Conservation (phyloP, 2,113 vertebrate species). For the Sinocyclocheilus maitianheensis region DNA sequence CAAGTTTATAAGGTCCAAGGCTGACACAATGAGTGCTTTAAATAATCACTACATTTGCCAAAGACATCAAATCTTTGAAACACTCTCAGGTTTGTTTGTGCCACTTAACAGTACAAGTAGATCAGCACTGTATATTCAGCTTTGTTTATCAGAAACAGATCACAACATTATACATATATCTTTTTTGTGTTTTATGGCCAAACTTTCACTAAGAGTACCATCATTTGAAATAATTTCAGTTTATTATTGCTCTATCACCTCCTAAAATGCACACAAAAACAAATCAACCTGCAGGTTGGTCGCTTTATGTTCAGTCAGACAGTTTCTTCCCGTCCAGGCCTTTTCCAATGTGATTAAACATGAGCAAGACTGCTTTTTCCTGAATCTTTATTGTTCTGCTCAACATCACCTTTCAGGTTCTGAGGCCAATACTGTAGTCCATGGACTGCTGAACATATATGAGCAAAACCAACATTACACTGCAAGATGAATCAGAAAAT, state of each 20-base stretch:
- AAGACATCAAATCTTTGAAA: not conserved
- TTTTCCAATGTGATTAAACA: slow-evolving; percentile 6
- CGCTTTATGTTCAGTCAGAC: not conserved
- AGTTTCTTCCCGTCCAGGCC: not conserved
- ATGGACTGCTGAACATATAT: slow-evolving; percentile 64
- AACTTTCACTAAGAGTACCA: not conserved
- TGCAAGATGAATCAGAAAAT: slow-evolving; percentile 80
- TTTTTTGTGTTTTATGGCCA: not conserved
- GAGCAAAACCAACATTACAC: slow-evolving; percentile 85
- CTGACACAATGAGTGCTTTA: not conserved
- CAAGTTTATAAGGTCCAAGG: not conserved
- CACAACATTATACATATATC: not conserved
- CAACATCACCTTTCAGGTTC: slow-evolving; percentile 50
- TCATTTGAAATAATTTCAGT: not conserved
- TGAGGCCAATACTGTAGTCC: slow-evolving; percentile 41
- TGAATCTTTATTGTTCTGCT: slow-evolving; percentile 58
- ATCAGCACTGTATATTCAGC: not conserved
- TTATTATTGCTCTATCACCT: not conserved
- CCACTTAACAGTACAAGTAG: not conserved
- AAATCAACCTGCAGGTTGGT: not conserved
- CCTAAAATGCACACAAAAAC: not conserved
- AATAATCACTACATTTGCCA: not conserved
- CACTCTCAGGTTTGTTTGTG: not conserved
- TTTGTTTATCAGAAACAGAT: not conserved
- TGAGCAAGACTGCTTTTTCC: slow-evolving; percentile 34